Evolutionary conservation across 1,140 invertebrate genomes (phyloP).

Genomic region (Drosophila sproati): DNA sequence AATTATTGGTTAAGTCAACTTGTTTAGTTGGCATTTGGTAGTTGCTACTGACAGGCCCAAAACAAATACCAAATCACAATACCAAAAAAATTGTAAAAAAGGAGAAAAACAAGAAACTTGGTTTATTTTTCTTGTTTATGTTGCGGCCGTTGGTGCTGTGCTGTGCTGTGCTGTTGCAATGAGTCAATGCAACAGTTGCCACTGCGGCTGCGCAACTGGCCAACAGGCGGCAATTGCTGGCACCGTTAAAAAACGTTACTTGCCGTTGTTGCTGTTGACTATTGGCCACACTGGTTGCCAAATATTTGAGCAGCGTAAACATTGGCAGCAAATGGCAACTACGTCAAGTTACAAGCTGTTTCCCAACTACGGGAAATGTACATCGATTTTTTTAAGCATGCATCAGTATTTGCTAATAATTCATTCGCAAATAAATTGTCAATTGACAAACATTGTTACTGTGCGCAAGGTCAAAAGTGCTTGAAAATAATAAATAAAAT

Average conservation of each 20-base stretch:
- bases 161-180: constrained; percentile 41
- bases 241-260: constrained; percentile 4
- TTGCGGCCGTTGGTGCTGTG: constrained; percentile 13
- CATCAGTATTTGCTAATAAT: constrained; percentile 3
- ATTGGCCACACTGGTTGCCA: constrained; percentile 35
- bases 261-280: constrained; percentile 22
- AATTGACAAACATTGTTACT: constrained; percentile 18
- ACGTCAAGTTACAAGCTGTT: constrained; percentile 15
- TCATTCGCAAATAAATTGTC: background rate
- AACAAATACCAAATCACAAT: constrained; percentile 49
- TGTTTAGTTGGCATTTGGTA: constrained; percentile 5
- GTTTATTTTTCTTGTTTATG: constrained; percentile 31
- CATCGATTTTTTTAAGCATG: constrained; percentile 1
- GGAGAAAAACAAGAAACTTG: constrained; percentile 36
- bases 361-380: constrained; percentile 1
- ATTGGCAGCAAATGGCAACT: constrained; percentile 25
- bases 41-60: constrained; percentile 41
- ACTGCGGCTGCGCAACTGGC: constrained; percentile 34
- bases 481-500: constrained; percentile 1
- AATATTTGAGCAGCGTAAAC: constrained; percentile 45
- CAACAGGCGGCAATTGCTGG: constrained; percentile 26
- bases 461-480: constrained; percentile 24
- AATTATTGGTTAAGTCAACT: constrained; percentile 45
- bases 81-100: constrained; percentile 35
- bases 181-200: constrained; percentile 42